Percentiles rank a stretch among this genome's conserved stretches.
phyloP scores from a whole-genome alignment of 2,888 invertebrate species.

The Machimus rusticus region DNA sequence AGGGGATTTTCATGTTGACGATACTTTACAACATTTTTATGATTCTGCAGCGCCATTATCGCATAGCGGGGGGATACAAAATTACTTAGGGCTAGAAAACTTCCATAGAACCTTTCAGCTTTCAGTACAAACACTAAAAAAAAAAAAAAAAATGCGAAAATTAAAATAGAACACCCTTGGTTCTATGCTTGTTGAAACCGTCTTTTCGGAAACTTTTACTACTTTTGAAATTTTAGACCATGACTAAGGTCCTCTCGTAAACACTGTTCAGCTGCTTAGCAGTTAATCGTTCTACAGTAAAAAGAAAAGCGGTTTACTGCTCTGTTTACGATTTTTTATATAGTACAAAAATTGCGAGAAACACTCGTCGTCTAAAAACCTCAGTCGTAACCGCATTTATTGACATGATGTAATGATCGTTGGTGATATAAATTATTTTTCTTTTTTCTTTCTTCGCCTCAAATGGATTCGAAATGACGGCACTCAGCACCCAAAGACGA shows the following conservation, averaged over 20 bases:
- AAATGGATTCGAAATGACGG: not conserved
- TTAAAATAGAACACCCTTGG: not conserved
- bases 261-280: not conserved
- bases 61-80: not conserved
- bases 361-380: not conserved
- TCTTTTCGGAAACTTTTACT: not conserved
- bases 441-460: not conserved
- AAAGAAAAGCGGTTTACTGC: not conserved
- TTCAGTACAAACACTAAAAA: not conserved
- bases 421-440: not conserved
- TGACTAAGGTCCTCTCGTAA: not conserved
- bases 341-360: not conserved
- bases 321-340: not conserved
- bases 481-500: not conserved
- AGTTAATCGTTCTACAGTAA: not conserved
- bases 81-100: not conserved
- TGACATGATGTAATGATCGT: not conserved
- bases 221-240: not conserved
- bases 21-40: constrained; percentile 4
- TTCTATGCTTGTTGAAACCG: not conserved
- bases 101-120: not conserved
- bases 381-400: not conserved
- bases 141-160: not conserved
- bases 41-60: not conserved
- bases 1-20: constrained; percentile 14